Evolutionary conservation across 2,113 vertebrate species (phyloP), one percentile per base, ranked within the genome.

Genomic region (Bucco capensis): DNA sequence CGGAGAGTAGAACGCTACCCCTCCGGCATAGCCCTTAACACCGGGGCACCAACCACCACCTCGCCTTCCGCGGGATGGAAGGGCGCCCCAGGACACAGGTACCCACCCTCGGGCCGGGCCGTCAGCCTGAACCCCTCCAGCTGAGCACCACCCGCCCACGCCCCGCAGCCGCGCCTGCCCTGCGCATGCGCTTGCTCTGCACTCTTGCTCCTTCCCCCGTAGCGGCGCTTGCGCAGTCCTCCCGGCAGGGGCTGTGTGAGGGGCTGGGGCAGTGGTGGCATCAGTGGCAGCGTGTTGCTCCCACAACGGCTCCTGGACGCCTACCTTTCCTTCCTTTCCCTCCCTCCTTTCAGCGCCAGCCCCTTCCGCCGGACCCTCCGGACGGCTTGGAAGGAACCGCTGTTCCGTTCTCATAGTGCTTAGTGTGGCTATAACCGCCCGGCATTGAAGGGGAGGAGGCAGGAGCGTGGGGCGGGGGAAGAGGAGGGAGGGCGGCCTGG

Each of bases 141-240:
- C 35, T 10, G 18, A 10, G 22, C 50, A 51, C 30, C 53, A 31
- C 15, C 21, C 30, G 1, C 9, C 8, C 1, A n/a, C n/a, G n/a
- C n/a, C n/a, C 3, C 1, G 3, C 3, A 2, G 21, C 31, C 30
- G 3, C 23, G 0, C 4, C 12, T 3, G 2, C 10, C 7, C 27
- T 40, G 78, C 89, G 83, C 90, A 70, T 23, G 94, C 71, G 57
- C 10, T 2, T 8, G 4, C 4, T 0, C 12, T 8, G 10, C 31
- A 16, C 31, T 6, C 12, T 9, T 7, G 5, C 33, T 27, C 18
- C 21, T 16, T 24, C 9, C 12, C 4, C 21, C 3, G 25, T 3
- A 15, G 15, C 10, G 2, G 57, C 56, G 84, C 64, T 8, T 90
- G 84, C 71, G 74, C 57, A 2, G 6, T 42, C 0, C 0, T 7